phyloP scores from a whole-genome alignment of 2,888 invertebrate genomes.

The Kryphioiulus occultus region DNA sequence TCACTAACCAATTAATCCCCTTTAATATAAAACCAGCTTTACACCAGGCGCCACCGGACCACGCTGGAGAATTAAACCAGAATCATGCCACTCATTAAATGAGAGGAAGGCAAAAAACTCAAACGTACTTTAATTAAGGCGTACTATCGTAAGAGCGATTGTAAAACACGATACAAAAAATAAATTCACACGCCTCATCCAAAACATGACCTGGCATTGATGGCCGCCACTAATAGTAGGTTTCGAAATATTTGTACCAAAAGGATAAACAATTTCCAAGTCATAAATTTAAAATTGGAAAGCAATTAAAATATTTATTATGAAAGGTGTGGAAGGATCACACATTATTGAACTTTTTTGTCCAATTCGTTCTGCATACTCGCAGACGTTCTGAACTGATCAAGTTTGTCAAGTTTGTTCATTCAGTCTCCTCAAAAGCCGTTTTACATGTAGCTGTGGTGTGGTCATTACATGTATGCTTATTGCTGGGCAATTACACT shows the following conservation, averaged over 20 bases:
- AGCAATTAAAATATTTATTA: background rate
- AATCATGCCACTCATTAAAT: conserved; percentile 28
- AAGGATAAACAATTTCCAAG: background rate
- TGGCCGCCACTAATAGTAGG: background rate
- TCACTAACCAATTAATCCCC: conserved; percentile 35
- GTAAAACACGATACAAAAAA: background rate
- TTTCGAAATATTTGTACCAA: background rate
- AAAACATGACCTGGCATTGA: background rate
- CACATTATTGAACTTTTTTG: too few relatives aligned
- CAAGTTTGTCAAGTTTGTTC: background rate
- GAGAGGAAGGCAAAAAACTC: background rate
- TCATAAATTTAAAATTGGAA: background rate
- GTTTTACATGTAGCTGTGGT: background rate
- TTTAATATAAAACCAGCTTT: conserved; percentile 21
- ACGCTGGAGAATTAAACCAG: background rate
- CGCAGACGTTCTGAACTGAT: too few relatives aligned
- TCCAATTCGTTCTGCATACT: too few relatives aligned
- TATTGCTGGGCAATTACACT: background rate
- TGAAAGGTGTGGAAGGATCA: background rate
- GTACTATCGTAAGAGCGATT: background rate
- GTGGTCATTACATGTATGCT: conserved; percentile 1
- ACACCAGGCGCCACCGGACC: conserved; percentile 2
- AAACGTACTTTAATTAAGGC: background rate
- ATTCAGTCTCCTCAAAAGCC: background rate
- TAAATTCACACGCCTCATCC: background rate